These are phyloP conservation scores for Maconellicoccus hirsutus DNA, from an alignment of 1,140 invertebrate genomes.

Conservation along the genomic window DNA sequence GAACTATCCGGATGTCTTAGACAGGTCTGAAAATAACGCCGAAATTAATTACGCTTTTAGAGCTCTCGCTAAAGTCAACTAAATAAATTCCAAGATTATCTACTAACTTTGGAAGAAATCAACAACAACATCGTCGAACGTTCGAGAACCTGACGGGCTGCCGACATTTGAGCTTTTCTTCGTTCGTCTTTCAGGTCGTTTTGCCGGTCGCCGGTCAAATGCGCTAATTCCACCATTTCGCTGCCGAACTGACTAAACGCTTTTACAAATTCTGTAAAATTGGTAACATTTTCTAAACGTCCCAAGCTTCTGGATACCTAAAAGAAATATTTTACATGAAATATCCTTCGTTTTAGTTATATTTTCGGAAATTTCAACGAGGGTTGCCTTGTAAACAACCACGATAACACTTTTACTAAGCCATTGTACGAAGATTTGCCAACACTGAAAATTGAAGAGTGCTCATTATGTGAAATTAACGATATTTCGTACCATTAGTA, in stretches of 20 bases:
- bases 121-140: constrained; percentile 96
- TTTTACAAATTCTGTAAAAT: constrained; percentile 97
- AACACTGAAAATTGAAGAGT: no score
- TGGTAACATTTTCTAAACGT: constrained; percentile 82
- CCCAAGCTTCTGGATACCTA: constrained; percentile 68
- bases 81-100: not conserved
- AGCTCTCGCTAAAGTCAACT: constrained; percentile 40
- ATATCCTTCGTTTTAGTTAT: no score
- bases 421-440: no score
- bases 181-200: constrained; percentile 92
- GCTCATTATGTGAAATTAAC: no score
- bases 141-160: constrained; percentile 86
- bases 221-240: constrained; percentile 96
- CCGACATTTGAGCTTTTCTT: constrained; percentile 86
- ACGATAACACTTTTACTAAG: no score
- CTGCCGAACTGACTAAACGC: constrained; percentile 96
- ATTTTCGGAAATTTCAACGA: no score
- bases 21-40: constrained; percentile 49
- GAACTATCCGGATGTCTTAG: constrained; percentile 88
- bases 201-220: constrained; percentile 70
- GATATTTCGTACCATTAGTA: no score
- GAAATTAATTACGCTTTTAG: constrained; percentile 37
- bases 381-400: no score
- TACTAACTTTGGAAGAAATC: constrained; percentile 80
- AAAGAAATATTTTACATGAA: no score